These are phyloP conservation scores for Tragelaphus strepsiceros DNA, from an alignment of 2,113 vertebrate species.

Conservation along the genomic window DNA sequence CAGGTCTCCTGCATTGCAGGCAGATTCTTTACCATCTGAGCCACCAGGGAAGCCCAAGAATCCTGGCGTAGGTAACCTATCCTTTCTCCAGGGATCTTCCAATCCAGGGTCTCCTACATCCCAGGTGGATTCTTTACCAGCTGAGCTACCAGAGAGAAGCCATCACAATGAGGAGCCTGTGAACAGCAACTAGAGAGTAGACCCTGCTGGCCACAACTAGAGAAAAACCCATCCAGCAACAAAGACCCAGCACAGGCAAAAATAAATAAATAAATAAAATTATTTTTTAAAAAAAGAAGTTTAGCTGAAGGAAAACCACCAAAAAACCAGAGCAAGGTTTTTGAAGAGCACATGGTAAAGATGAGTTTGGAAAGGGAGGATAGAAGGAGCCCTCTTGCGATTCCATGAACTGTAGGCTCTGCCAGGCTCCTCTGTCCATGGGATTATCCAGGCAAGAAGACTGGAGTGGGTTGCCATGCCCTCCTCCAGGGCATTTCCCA, in stretches of 20 bases:
- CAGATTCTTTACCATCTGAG: background rate
- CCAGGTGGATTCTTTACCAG: background rate
- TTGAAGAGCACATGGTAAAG: background rate
- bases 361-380: background rate
- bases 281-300: background rate
- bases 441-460: background rate
- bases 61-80: background rate
- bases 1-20: background rate
- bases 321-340: background rate
- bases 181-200: background rate
- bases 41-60: background rate
- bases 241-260: too few species aligned
- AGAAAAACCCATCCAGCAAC: background rate
- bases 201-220: background rate
- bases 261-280: background rate
- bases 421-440: background rate
- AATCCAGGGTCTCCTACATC: background rate
- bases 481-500: background rate
- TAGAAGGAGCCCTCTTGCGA: background rate
- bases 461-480: background rate
- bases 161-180: background rate
- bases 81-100: background rate
- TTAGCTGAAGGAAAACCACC: background rate
- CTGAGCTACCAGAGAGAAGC: background rate
- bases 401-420: too few species aligned